Conservation (phyloP, 2,797 vertebrate genomes). For the Eupleurogrammus muticus region DNA sequence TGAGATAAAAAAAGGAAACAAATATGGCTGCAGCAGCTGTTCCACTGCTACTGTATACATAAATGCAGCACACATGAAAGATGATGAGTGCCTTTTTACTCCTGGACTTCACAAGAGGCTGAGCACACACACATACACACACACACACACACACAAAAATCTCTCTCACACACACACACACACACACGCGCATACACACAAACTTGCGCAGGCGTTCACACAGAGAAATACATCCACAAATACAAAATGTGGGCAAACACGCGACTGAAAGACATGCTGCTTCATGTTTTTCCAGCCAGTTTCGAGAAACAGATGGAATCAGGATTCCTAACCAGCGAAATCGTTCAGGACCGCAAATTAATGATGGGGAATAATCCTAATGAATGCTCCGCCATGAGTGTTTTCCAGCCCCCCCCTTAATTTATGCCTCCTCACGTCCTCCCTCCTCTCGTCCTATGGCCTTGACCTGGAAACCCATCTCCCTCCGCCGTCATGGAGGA, state of each 20-base stretch:
- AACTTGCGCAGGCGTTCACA: conserved; percentile 28
- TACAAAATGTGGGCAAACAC: conserved; percentile 51
- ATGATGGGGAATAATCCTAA: conserved; percentile 67
- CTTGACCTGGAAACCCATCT: too few relatives aligned
- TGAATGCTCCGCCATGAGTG: conserved; percentile 53
- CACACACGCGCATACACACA: conserved; percentile 5
- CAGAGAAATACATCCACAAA: conserved; percentile 41
- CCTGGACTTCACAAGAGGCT: conserved; percentile 61
- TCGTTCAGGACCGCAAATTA: conserved; percentile 71
- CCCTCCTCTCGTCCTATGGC: too few relatives aligned
- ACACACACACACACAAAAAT: not conserved
- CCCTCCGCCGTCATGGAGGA: too few relatives aligned
- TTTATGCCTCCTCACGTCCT: too few relatives aligned
- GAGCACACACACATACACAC: conserved; percentile 39
- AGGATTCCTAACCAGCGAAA: conserved; percentile 37
- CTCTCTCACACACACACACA: too few relatives aligned
- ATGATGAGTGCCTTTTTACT: conserved; percentile 63
- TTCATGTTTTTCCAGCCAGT: conserved; percentile 48
- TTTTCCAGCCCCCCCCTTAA: too few relatives aligned
- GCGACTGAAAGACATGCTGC: conserved; percentile 40
- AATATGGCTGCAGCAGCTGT: conserved; percentile 66
- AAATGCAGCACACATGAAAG: conserved; percentile 71
- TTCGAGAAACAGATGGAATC: conserved; percentile 46
- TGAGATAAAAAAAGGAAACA: not conserved
- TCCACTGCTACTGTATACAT: conserved; percentile 51